Conservation (phyloP, 2,113 vertebrate genomes). For the Nyctereutes procyonoides region DNA sequence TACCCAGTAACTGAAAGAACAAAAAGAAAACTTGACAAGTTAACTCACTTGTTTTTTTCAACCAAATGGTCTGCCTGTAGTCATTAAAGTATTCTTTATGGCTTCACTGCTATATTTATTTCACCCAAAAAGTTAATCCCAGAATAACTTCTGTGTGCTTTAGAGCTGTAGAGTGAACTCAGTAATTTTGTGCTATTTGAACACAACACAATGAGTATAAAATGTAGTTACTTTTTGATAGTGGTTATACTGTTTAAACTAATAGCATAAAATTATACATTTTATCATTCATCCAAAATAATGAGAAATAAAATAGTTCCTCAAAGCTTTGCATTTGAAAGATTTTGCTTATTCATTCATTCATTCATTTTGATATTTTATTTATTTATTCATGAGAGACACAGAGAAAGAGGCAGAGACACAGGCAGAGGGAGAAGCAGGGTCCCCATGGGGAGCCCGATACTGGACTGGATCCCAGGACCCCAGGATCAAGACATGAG, state of each 20-base stretch:
- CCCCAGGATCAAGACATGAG: no score
- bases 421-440: no score
- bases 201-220: background rate
- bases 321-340: background rate
- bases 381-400: no score
- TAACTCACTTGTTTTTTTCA: conserved; percentile 9
- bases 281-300: background rate
- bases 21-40: background rate
- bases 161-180: background rate
- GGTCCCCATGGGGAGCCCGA: no score
- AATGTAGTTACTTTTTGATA: background rate
- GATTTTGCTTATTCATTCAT: background rate
- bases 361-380: no score
- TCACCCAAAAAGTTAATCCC: background rate
- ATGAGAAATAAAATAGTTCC: background rate
- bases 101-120: background rate
- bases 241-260: background rate
- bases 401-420: no score
- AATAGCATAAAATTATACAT: background rate
- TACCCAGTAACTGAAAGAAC: background rate
- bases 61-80: background rate
- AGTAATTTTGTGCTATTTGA: background rate
- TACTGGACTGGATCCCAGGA: no score
- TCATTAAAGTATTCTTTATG: background rate
- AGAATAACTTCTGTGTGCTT: background rate